phyloP scores from a whole-genome alignment of 2,888 invertebrate species.

The Drosophila kokeensis region DNA sequence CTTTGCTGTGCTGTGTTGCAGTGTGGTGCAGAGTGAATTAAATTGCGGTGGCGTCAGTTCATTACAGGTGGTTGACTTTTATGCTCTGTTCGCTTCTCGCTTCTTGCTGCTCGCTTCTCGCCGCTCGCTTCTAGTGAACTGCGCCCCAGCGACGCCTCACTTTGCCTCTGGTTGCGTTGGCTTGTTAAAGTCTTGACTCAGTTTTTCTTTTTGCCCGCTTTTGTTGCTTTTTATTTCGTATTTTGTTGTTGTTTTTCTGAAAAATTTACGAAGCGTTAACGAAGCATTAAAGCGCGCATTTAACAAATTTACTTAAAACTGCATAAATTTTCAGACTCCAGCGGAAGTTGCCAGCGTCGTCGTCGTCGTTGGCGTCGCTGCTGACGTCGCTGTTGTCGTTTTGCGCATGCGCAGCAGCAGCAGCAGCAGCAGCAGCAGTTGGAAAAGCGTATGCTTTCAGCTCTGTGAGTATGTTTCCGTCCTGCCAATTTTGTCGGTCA shows the following conservation, averaged over 20 bases:
- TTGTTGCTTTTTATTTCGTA: constrained; percentile 22
- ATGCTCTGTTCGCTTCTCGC: constrained; percentile 50
- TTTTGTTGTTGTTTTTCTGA: constrained; percentile 62
- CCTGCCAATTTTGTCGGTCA: constrained; percentile 38
- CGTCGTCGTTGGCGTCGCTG: constrained; percentile 18
- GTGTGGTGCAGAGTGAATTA: constrained; percentile 67
- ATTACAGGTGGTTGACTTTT: constrained; percentile 82
- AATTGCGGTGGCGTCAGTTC: constrained; percentile 83
- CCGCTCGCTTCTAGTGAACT: constrained; percentile 12
- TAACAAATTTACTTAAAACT: constrained; percentile 84
- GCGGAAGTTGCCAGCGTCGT: constrained; percentile 56
- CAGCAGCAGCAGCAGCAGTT: constrained; percentile 22
- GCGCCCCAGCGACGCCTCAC: background rate
- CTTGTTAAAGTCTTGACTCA: constrained; percentile 56
- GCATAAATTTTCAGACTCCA: constrained; percentile 74
- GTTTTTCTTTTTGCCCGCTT: constrained; percentile 40
- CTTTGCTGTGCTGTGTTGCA: constrained; percentile 10
- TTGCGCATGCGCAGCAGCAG: constrained; percentile 61
- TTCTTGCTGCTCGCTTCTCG: constrained; percentile 28
- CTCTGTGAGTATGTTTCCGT: constrained; percentile 35
- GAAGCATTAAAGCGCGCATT: constrained; percentile 84
- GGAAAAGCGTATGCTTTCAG: constrained; percentile 48
- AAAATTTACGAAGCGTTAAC: constrained; percentile 83
- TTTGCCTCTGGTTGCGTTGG: constrained; percentile 22
- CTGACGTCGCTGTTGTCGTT: constrained; percentile 38